These are phyloP conservation scores for Heliangelus exortis DNA, from an alignment of 2,797 vertebrate genomes.

Conservation along the genomic window DNA sequence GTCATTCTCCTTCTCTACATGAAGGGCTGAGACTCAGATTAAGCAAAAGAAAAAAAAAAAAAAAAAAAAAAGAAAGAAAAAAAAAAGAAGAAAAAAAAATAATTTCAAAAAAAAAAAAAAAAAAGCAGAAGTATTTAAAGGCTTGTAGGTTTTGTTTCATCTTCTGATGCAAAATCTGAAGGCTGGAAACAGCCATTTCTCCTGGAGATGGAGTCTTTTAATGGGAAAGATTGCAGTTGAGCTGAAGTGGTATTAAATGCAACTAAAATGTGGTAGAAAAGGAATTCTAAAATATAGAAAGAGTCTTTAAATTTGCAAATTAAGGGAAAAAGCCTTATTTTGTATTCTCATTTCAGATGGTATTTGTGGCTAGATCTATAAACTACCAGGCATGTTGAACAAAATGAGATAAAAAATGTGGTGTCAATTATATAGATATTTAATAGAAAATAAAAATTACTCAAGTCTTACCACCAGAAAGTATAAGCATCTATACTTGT, in stretches of 20 bases:
- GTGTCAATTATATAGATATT: slow-evolving; percentile 13
- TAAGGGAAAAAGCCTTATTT: slow-evolving; percentile 47
- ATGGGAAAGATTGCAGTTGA: slow-evolving; percentile 44
- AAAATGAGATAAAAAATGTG: neutral
- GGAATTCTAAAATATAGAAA: slow-evolving; percentile 1
- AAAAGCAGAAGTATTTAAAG: too few species aligned
- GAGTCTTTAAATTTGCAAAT: slow-evolving; percentile 33
- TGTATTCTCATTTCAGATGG: slow-evolving; percentile 4
- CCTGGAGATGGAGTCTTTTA: slow-evolving; percentile 46
- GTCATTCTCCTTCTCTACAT: neutral
- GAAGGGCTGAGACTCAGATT: neutral
- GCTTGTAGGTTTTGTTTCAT: too few species aligned
- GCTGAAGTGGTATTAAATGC: slow-evolving; percentile 44
- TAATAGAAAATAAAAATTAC: slow-evolving; percentile 50
- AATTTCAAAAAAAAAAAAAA: too few species aligned
- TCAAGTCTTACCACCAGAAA: slow-evolving; percentile 2
- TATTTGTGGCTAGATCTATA: slow-evolving; percentile 10
- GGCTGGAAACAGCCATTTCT: slow-evolving; percentile 28
- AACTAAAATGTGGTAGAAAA: slow-evolving; percentile 25
- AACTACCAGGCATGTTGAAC: neutral
- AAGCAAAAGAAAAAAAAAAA: neutral
- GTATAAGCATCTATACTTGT: neutral
- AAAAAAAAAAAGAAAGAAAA: too few species aligned
- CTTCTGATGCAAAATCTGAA: slow-evolving; percentile 30
- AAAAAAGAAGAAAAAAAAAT: too few species aligned